Conservation (phyloP, 2,888 invertebrate genomes). For the Sphaerophoria taeniata region DNA sequence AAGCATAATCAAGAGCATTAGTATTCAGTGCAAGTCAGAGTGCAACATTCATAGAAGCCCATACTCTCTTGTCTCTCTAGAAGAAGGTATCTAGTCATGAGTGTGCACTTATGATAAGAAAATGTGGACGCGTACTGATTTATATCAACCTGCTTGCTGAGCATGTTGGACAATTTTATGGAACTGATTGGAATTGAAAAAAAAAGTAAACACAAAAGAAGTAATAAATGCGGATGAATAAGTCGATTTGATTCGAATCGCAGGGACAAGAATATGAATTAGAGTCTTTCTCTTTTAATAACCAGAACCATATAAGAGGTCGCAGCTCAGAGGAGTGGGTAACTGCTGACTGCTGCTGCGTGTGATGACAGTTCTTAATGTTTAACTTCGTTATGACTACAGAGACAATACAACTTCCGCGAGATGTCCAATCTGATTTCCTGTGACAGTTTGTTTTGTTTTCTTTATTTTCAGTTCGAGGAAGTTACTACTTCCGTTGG, state of each 20-base stretch:
- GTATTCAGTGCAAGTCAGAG: conserved; percentile 72
- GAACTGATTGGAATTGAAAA: conserved; percentile 4
- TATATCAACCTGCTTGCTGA: conserved; percentile 70
- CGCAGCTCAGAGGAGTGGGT: background rate
- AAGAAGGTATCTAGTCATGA: background rate
- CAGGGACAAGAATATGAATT: conserved; percentile 72
- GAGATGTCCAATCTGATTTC: conserved; percentile 73
- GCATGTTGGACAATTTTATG: conserved; percentile 54
- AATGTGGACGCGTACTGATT: conserved; percentile 74
- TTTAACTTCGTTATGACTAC: conserved; percentile 19
- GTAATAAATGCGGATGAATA: conserved; percentile 53
- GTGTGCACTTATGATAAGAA: conserved; percentile 71
- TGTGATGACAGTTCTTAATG: conserved; percentile 62
- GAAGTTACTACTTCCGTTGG: conserved; percentile 70
- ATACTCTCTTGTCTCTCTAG: conserved; percentile 18
- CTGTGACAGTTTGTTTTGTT: conserved; percentile 61
- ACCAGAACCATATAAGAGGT: background rate
- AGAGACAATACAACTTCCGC: conserved; percentile 65
- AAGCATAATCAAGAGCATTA: conserved; percentile 32
- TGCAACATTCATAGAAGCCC: conserved; percentile 71
- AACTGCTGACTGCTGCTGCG: background rate
- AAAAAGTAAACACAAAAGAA: conserved; percentile 53
- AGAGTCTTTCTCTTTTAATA: conserved; percentile 52
- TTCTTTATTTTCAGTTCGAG: conserved; percentile 38
- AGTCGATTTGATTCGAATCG: conserved; percentile 67